Base-by-base conservation (phyloP, 1,140 invertebrate species). In the Lucilia cuprina region DNA sequence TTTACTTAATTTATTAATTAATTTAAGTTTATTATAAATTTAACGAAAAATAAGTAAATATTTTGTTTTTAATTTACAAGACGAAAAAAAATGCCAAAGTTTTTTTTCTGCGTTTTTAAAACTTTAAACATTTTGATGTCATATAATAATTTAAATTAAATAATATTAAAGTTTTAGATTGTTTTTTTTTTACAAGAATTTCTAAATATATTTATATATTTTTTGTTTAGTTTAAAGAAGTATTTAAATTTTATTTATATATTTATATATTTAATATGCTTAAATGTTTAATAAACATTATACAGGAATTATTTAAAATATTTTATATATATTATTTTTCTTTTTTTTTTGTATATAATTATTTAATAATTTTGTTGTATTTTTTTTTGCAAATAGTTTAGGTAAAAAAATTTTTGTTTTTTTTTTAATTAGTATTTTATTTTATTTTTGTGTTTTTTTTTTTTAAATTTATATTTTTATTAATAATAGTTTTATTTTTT, bases 261-360 rank as follows among this genome's bases (percentile, higher is more conserved):
- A 70, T 70, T 21, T 70, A 70, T 70, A 70, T 12, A 70, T 7
- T 70, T 70, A 21, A 25, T 70, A 25, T 70, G 41, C 41, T 80
- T 80, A 80, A 70, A 70, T 80, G 35, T 49, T 80, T 80, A 25
- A 77, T 80, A 80, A 80, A 30, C 25, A 30, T 41, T 50, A 50
- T 80, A 80, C 77, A 80, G 77, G 77, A 80, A 82, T 82, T 82
- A 82, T 82, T 55, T 82, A 14, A 65, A 49, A 25, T 55, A 82
- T 55, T 12, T 12, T 41, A 77, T 77, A 8, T 41, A 41, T 75
- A 41, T 41, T n/a, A n/a, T 82, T 55, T 82, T 55, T 7, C 19
- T n/a, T 82, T 50, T 4, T 82, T 80, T 41, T 49, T 0, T 41
- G 0, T 41, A 10, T 10, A 8, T 41, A 41, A 21, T 50, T 49